Conservation (phyloP, 37 sponge, comb jelly and placozoan species). For the Ianthella basta region DNA sequence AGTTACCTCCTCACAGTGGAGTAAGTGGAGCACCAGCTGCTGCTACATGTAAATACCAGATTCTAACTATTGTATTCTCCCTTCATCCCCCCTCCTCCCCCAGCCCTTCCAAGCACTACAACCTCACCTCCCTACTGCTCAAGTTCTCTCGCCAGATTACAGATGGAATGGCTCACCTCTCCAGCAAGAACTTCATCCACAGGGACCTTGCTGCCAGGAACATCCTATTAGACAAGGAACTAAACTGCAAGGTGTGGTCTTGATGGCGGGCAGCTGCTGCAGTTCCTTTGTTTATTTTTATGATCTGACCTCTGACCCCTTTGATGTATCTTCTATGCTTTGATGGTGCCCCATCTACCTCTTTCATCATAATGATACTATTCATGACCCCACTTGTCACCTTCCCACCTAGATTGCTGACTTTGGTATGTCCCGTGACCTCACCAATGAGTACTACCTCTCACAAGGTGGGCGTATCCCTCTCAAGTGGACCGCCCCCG, state of each 20-base stretch:
- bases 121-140: conserved; percentile 16
- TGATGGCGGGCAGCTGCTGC: too few relatives aligned
- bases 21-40: conserved; percentile 8
- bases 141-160: conserved; percentile 25
- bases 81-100: conserved; percentile 9
- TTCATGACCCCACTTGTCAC: too few relatives aligned
- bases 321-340: too few relatives aligned
- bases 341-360: too few relatives aligned
- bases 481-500: conserved; percentile 46
- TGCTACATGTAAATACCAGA: too few relatives aligned
- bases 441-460: conserved; percentile 21
- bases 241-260: conserved; percentile 22
- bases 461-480: conserved; percentile 26
- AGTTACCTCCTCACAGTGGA: neutral
- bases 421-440: conserved; percentile 34
- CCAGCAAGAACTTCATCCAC: conserved; percentile 35
- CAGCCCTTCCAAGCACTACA: conserved; percentile 1
- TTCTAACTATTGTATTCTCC: too few relatives aligned
- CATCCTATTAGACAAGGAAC: conserved; percentile 17
- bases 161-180: conserved; percentile 23
- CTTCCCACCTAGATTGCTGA: conserved; percentile 22
- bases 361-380: too few relatives aligned
- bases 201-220: conserved; percentile 45
- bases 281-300: too few relatives aligned
- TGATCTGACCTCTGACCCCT: too few relatives aligned